phyloP scores from a whole-genome alignment of 2,888 invertebrate genomes.

The Lochmaea crataegi region DNA sequence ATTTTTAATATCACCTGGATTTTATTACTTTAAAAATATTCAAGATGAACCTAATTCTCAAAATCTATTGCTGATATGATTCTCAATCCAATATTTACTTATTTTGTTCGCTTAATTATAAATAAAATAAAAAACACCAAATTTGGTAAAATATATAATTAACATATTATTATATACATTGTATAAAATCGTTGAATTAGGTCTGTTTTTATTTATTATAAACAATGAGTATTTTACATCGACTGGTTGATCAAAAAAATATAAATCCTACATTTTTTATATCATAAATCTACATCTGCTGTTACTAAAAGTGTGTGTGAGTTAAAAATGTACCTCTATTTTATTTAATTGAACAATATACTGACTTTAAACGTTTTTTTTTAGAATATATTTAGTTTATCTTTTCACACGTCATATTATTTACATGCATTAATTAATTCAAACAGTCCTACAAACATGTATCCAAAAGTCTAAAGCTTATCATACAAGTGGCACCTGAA shows the following conservation, averaged over 20 bases:
- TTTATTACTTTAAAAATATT: no score
- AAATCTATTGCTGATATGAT: no score
- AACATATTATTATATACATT: constrained; percentile 29
- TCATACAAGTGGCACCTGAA: constrained; percentile 32
- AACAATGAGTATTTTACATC: constrained; percentile 24
- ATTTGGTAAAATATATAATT: constrained; percentile 19
- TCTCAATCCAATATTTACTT: background rate
- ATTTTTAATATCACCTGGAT: no score
- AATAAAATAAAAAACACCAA: background rate
- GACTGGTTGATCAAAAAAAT: constrained; percentile 17
- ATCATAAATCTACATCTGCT: background rate
- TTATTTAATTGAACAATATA: no score
- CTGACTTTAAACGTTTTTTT: background rate
- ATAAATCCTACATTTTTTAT: background rate
- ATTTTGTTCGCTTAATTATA: background rate
- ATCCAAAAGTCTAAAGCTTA: constrained; percentile 11
- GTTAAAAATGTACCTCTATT: no score
- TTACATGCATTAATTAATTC: constrained; percentile 2
- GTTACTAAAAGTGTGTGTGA: background rate
- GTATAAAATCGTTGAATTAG: constrained; percentile 12
- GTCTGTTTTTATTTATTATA: background rate
- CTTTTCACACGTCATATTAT: background rate
- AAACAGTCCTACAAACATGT: background rate
- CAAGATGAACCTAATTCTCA: no score
- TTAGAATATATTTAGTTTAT: background rate